phyloP scores from a whole-genome alignment of 1,140 invertebrate genomes.

The Hydropsyche tenuis region DNA sequence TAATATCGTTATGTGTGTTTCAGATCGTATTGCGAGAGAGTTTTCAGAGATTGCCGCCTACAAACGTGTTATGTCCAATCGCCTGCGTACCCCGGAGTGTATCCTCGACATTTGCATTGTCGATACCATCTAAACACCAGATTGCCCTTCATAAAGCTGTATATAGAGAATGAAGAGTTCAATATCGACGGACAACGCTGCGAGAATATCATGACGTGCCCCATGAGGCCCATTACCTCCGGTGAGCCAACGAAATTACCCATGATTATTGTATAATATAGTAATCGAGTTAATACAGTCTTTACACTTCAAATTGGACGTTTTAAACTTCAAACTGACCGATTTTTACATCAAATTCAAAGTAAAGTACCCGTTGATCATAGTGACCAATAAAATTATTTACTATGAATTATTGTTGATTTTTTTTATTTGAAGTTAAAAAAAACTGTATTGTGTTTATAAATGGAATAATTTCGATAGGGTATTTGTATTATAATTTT shows the following conservation, averaged over 20 bases:
- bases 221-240: conserved; percentile 87
- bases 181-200: conserved; percentile 92
- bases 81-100: conserved; percentile 89
- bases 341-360: too few relatives aligned
- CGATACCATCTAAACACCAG: conserved; percentile 86
- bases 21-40: conserved; percentile 86
- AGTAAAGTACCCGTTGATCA: too few relatives aligned
- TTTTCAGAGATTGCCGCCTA: conserved; percentile 82
- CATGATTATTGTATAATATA: too few relatives aligned
- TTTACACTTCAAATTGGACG: too few relatives aligned
- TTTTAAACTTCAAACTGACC: too few relatives aligned
- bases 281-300: too few relatives aligned
- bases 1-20: background rate
- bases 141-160: conserved; percentile 87
- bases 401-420: too few relatives aligned
- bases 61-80: conserved; percentile 93
- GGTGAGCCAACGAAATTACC: conserved; percentile 55
- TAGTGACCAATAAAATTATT: too few relatives aligned
- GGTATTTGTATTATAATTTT: too few relatives aligned
- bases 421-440: too few relatives aligned
- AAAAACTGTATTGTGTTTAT: too few relatives aligned
- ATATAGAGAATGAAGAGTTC: conserved; percentile 92
- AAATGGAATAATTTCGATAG: too few relatives aligned
- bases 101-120: conserved; percentile 88
- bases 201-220: conserved; percentile 94